Percentiles rank a stretch among this genome's conserved stretches.
Conservation (phyloP, 1,140 invertebrate species). For the Drosophila funebris region DNA sequence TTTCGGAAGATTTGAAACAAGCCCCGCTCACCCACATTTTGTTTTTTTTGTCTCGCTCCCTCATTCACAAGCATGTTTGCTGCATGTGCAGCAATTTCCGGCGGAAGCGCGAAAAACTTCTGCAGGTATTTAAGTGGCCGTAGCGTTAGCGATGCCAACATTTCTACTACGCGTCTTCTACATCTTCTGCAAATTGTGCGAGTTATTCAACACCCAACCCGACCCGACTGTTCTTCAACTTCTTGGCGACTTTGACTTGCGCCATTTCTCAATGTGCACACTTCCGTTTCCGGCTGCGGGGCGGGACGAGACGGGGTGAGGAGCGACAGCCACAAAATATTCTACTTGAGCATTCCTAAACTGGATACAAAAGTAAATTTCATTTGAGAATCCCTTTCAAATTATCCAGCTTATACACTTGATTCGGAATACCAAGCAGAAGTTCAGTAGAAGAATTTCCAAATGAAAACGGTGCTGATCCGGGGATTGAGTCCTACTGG, state of each 20-base stretch:
- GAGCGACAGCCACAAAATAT: neutral
- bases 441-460: no score
- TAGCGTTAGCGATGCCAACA: constrained; percentile 25
- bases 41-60: neutral
- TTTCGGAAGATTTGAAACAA: constrained; percentile 53
- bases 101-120: constrained; percentile 75
- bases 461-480: neutral
- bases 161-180: constrained; percentile 15
- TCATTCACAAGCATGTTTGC: neutral
- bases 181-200: neutral
- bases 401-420: neutral
- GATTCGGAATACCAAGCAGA: no score
- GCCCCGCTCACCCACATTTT: constrained; percentile 1
- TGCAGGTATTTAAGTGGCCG: constrained; percentile 76
- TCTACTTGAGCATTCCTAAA: neutral
- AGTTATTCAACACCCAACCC: constrained; percentile 50
- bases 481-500: neutral
- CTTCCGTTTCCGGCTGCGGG: constrained; percentile 59
- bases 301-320: neutral
- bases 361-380: neutral
- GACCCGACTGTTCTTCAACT: constrained; percentile 20
- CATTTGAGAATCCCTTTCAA: neutral
- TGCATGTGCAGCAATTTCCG: constrained; percentile 65
- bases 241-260: constrained; percentile 30
- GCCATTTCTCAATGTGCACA: constrained; percentile 60